These are phyloP conservation scores for Netelia melanura DNA, from an alignment of 2,888 invertebrate genomes.

Conservation along the genomic window DNA sequence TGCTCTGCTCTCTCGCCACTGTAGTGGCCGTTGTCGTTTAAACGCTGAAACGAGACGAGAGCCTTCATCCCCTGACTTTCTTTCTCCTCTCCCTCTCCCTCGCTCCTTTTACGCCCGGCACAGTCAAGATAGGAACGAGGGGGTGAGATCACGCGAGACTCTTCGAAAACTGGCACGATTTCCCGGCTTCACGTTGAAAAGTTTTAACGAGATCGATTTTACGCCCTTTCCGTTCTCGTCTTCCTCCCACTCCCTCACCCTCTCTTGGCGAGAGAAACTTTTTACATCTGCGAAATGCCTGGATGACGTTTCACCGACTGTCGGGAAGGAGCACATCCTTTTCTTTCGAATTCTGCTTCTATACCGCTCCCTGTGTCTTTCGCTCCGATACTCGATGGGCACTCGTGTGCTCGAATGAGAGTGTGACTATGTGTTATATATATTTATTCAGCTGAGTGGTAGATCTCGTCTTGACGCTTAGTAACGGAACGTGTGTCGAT, in stretches of 20 bases:
- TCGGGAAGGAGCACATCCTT: slow-evolving; percentile 67
- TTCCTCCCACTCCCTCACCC: neutral
- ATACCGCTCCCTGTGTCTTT: neutral
- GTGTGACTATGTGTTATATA: slow-evolving; percentile 10
- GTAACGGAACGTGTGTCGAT: neutral
- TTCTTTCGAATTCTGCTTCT: slow-evolving; percentile 40
- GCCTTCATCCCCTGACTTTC: neutral
- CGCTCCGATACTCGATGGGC: slow-evolving; percentile 22
- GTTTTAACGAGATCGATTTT: slow-evolving; percentile 79
- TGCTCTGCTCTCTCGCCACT: slow-evolving; percentile 23
- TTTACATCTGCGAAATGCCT: slow-evolving; percentile 70
- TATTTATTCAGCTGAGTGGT: slow-evolving; percentile 29
- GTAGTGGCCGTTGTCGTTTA: slow-evolving; percentile 32
- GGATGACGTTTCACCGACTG: slow-evolving; percentile 75
- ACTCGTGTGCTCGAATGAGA: neutral
- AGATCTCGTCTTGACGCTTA: slow-evolving; percentile 30
- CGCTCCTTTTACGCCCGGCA: slow-evolving; percentile 41
- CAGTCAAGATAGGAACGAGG: slow-evolving; percentile 13
- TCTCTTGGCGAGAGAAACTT: slow-evolving; percentile 64
- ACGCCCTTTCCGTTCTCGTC: slow-evolving; percentile 56
- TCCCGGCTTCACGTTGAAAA: slow-evolving; percentile 71
- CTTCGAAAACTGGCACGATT: slow-evolving; percentile 74
- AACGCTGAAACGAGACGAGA: slow-evolving; percentile 46
- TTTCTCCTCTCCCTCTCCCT: too few relatives aligned
- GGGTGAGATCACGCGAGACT: slow-evolving; percentile 64